Conservation (phyloP, 2,888 invertebrate species). For the Tenthredo notha region DNA sequence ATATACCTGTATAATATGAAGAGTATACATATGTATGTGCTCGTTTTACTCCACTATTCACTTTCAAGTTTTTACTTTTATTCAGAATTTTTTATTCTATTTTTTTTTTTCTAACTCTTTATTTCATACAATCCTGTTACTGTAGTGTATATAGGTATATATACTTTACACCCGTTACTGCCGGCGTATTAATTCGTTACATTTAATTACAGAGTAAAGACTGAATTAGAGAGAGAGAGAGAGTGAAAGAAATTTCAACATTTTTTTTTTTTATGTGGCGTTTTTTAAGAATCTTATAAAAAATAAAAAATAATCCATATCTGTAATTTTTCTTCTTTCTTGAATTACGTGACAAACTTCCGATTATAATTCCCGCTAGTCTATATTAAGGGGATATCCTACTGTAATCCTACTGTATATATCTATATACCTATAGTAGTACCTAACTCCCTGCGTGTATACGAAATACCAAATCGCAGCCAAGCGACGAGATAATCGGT, state of each 20-base stretch:
- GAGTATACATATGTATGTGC: neutral
- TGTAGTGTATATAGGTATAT: too few species aligned
- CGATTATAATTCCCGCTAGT: neutral
- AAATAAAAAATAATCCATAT: too few species aligned
- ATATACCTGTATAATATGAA: too few species aligned
- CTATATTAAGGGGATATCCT: too few species aligned
- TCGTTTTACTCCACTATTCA: neutral
- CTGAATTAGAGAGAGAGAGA: too few species aligned
- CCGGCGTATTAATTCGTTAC: too few species aligned
- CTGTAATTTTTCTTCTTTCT: too few species aligned
- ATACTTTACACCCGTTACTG: too few species aligned
- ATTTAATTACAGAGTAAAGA: too few species aligned
- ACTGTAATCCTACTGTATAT: too few species aligned
- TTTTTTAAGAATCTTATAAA: neutral
- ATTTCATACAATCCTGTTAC: neutral
- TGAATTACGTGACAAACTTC: neutral
- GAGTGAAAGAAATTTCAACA: too few species aligned
- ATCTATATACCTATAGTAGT: neutral
- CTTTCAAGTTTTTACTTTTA: neutral
- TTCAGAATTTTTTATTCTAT: neutral
- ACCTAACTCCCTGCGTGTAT: neutral
- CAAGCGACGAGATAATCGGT: conserved; percentile 35
- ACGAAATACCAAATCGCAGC: neutral
- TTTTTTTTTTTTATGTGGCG: too few species aligned
- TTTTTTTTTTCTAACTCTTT: neutral